A percentile compares a stretch with the other conserved stretches of the same genome.
These are phyloP conservation scores for Nymphalis urticae DNA, from an alignment of 2,888 invertebrate species.

Conservation along the genomic window DNA sequence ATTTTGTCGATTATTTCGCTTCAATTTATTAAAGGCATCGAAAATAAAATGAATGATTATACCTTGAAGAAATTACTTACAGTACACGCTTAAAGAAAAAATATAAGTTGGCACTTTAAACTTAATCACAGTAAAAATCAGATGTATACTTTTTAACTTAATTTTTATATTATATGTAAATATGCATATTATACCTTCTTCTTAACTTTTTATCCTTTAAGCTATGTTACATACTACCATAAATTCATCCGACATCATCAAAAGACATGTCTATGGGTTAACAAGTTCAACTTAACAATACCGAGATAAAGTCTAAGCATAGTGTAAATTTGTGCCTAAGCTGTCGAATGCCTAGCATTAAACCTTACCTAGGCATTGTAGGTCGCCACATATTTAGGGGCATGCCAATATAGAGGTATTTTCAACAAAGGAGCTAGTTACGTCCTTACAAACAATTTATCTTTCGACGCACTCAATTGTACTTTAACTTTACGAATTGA, in stretches of 20 bases:
- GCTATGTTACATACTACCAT: too few relatives aligned
- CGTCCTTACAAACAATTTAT: conserved; percentile 46
- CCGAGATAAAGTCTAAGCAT: background rate
- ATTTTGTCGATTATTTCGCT: too few relatives aligned
- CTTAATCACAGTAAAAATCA: too few relatives aligned
- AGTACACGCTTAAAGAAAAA: too few relatives aligned
- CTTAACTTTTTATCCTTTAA: too few relatives aligned
- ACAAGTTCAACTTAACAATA: background rate
- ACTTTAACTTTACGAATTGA: conserved; percentile 55
- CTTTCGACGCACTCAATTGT: conserved; percentile 53
- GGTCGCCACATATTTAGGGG: conserved; percentile 54
- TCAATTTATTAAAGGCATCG: too few relatives aligned
- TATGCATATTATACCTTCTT: too few relatives aligned
- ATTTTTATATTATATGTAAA: too few relatives aligned
- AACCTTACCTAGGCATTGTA: conserved; percentile 47
- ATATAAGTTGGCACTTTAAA: too few relatives aligned
- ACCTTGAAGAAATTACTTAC: too few relatives aligned
- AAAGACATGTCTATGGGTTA: conserved; percentile 17
- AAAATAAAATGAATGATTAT: too few relatives aligned
- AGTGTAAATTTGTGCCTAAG: background rate
- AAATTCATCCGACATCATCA: background rate
- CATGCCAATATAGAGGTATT: conserved; percentile 43
- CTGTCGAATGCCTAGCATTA: conserved; percentile 43
- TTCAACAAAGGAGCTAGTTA: conserved; percentile 51
- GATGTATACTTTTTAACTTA: too few relatives aligned